Percentiles rank a stretch among this genome's conserved stretches.
phyloP scores from a whole-genome alignment of 2,888 invertebrate species.

The Protonemura montana region DNA sequence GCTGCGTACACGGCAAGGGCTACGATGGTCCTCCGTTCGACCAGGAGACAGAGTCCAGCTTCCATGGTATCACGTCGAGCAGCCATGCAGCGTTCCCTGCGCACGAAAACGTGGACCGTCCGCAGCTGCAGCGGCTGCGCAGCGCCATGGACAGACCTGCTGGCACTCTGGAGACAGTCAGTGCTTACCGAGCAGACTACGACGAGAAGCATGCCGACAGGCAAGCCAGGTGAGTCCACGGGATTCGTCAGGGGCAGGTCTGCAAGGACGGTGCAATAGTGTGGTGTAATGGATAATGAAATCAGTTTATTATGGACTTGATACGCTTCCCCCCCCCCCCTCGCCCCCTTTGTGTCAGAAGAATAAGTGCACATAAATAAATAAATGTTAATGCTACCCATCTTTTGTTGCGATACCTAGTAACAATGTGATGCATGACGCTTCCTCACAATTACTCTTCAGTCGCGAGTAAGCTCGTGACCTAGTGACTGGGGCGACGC shows the following conservation, averaged over 20 bases:
- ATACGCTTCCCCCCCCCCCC: too few relatives aligned
- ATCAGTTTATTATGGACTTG: too few relatives aligned
- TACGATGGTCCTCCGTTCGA: constrained; percentile 54
- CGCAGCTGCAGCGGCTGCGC: constrained; percentile 55
- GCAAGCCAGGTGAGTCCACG: constrained; percentile 63
- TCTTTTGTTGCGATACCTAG: too few relatives aligned
- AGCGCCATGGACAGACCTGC: constrained; percentile 53
- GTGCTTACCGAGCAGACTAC: constrained; percentile 71
- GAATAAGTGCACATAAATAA: too few relatives aligned
- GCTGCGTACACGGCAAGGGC: constrained; percentile 74
- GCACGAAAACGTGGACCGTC: constrained; percentile 55
- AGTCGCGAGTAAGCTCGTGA: too few relatives aligned
- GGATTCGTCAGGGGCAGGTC: not conserved
- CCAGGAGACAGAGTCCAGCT: constrained; percentile 49
- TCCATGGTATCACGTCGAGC: constrained; percentile 50
- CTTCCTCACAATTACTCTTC: too few relatives aligned
- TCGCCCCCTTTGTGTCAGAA: too few relatives aligned
- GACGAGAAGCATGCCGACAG: constrained; percentile 71
- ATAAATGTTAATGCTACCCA: too few relatives aligned
- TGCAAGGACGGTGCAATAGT: too few relatives aligned
- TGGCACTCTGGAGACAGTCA: constrained; percentile 62
- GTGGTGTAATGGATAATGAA: too few relatives aligned
- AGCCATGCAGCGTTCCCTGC: constrained; percentile 54
- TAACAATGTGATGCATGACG: too few relatives aligned
- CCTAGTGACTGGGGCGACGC: too few relatives aligned